These are phyloP conservation scores for Typhlomys cinereus DNA, from an alignment of 2,113 vertebrate species.

Conservation along the genomic window DNA sequence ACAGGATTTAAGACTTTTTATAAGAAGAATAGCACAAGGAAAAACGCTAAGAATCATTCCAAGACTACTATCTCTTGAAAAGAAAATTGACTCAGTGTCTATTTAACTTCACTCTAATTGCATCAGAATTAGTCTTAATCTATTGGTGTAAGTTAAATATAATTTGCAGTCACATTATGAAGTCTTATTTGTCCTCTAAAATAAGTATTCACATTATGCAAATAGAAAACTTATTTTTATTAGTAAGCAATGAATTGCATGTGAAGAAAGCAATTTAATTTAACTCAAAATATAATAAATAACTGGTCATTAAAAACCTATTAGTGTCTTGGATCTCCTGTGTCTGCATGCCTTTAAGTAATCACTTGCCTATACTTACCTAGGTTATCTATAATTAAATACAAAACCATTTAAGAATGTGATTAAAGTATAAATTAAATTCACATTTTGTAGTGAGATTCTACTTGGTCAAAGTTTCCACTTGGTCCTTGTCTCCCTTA, in stretches of 20 bases:
- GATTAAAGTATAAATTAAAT: conserved; percentile 61
- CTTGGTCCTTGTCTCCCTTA: neutral
- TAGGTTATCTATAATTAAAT: conserved; percentile 78
- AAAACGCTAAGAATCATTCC: conserved; percentile 26
- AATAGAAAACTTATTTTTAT: conserved; percentile 71
- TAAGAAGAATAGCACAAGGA: conserved; percentile 17
- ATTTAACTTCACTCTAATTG: conserved; percentile 64
- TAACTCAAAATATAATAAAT: conserved; percentile 72
- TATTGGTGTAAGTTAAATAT: conserved; percentile 63
- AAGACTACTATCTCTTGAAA: conserved; percentile 45
- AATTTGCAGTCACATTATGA: conserved; percentile 66
- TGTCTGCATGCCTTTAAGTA: conserved; percentile 70
- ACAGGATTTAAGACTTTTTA: conserved; percentile 54
- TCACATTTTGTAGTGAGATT: conserved; percentile 30
- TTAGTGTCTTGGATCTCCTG: conserved; percentile 74
- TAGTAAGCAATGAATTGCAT: conserved; percentile 74
- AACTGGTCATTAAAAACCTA: conserved; percentile 69
- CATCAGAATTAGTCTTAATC: conserved; percentile 59
- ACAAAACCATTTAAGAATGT: conserved; percentile 69
- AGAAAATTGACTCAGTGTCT: conserved; percentile 53
- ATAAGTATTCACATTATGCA: conserved; percentile 64
- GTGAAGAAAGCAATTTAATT: conserved; percentile 76
- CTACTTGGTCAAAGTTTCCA: neutral
- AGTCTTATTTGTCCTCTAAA: conserved; percentile 62
- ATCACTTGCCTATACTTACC: conserved; percentile 67